Evolutionary conservation across 2,888 invertebrate species (phyloP).

Genomic region (Mantis religiosa): DNA sequence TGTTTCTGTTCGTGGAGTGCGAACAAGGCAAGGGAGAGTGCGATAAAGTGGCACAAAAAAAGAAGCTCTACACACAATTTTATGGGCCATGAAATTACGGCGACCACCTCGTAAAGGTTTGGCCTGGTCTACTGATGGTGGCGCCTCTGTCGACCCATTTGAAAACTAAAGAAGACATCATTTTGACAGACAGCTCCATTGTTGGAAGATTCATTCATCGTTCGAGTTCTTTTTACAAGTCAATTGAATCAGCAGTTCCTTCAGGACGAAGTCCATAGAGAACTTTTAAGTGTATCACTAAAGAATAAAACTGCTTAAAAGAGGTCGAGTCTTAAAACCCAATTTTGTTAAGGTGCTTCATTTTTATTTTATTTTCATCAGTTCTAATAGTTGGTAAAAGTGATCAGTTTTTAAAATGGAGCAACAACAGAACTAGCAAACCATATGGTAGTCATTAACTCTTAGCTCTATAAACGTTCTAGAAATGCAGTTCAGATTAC

Average conservation of each 20-base stretch:
- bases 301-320: too few relatives aligned
- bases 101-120: conserved; percentile 15
- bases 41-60: background rate
- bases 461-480: too few relatives aligned
- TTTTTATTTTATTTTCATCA: too few relatives aligned
- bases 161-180: conserved; percentile 5
- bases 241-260: background rate
- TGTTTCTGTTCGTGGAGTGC: conserved; percentile 1
- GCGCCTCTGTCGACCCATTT: background rate
- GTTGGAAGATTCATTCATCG: background rate
- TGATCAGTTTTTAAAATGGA: too few relatives aligned
- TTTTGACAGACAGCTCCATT: conserved; percentile 6
- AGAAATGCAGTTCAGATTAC: too few relatives aligned
- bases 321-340: too few relatives aligned
- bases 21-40: background rate
- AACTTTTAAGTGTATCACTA: too few relatives aligned
- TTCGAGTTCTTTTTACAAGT: background rate
- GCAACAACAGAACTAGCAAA: too few relatives aligned
- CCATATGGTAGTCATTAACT: too few relatives aligned
- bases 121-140: background rate
- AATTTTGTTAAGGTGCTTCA: too few relatives aligned
- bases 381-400: too few relatives aligned
- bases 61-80: conserved; percentile 8
- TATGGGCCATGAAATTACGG: conserved; percentile 17
- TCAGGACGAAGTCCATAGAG: background rate